phyloP scores from a whole-genome alignment of 2,888 invertebrate species.

The Agonopterix alstromeriana region DNA sequence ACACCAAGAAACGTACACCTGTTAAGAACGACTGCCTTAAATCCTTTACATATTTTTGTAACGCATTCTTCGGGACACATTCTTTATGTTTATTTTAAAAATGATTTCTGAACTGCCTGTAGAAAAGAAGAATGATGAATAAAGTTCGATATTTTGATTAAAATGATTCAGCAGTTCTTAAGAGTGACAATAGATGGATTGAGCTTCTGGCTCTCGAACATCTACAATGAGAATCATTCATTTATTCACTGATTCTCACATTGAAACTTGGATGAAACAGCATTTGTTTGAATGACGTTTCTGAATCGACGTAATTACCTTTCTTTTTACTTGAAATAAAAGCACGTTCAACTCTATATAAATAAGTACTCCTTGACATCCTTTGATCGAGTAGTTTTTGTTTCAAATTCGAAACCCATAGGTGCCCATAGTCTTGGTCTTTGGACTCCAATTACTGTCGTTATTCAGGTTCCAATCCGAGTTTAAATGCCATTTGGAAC shows the following conservation, averaged over 20 bases:
- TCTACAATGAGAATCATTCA: slow-evolving; percentile 30
- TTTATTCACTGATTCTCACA: slow-evolving; percentile 33
- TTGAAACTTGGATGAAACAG: slow-evolving; percentile 16
- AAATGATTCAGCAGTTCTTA: slow-evolving; percentile 48
- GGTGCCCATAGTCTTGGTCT: no score
- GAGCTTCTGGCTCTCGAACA: slow-evolving; percentile 36
- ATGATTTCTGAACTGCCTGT: slow-evolving; percentile 28
- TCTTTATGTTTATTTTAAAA: slow-evolving; percentile 53
- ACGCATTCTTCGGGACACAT: slow-evolving; percentile 55
- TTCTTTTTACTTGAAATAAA: neutral
- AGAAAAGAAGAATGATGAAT: slow-evolving; percentile 39
- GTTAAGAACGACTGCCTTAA: slow-evolving; percentile 50
- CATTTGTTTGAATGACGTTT: slow-evolving; percentile 1
- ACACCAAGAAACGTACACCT: slow-evolving; percentile 50
- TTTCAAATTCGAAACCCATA: no score
- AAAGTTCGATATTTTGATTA: slow-evolving; percentile 47
- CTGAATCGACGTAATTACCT: neutral
- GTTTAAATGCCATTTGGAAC: no score
- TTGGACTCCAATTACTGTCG: no score
- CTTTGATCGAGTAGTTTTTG: no score
- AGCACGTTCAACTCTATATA: no score
- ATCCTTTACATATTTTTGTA: slow-evolving; percentile 67
- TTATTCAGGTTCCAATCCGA: no score
- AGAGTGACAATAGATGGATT: slow-evolving; percentile 22
- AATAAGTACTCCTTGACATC: no score